Evolutionary conservation across 2,888 invertebrate species (phyloP).

Genomic region (Pyralis farinalis): DNA sequence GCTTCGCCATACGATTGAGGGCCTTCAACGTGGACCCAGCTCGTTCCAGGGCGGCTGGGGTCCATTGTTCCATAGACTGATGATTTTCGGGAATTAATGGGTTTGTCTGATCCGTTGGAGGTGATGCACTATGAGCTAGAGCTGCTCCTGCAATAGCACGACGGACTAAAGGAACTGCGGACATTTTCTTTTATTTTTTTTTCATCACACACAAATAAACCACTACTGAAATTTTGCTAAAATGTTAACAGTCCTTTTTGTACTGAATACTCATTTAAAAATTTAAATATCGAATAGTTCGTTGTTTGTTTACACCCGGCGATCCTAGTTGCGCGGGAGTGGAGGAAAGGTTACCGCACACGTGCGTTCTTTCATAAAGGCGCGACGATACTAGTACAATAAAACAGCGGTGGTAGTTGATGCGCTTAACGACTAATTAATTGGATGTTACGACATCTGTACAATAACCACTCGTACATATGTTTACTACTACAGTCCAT

Average conservation of each 20-base stretch:
- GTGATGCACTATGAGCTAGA: constrained; percentile 40
- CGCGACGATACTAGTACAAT: constrained; percentile 13
- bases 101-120: constrained; percentile 24
- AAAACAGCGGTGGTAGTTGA: constrained; percentile 1
- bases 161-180: constrained; percentile 59
- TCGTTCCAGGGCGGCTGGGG: constrained; percentile 70
- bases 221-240: neutral
- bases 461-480: too few relatives aligned
- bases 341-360: neutral
- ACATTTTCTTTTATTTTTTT: constrained; percentile 37
- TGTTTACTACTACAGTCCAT: too few relatives aligned
- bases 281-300: neutral
- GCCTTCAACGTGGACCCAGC: constrained; percentile 75
- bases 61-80: constrained; percentile 59
- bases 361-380: constrained; percentile 5
- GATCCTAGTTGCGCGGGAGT: constrained; percentile 2
- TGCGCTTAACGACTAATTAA: constrained; percentile 3
- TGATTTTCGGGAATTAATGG: constrained; percentile 37
- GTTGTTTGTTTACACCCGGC: neutral
- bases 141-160: constrained; percentile 64
- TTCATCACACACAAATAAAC: neutral
- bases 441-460: neutral
- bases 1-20: constrained; percentile 78
- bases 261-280: neutral
- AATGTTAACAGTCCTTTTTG: too few relatives aligned